Conservation (phyloP, 2,113 vertebrate species). For the Eublepharis macularius region DNA sequence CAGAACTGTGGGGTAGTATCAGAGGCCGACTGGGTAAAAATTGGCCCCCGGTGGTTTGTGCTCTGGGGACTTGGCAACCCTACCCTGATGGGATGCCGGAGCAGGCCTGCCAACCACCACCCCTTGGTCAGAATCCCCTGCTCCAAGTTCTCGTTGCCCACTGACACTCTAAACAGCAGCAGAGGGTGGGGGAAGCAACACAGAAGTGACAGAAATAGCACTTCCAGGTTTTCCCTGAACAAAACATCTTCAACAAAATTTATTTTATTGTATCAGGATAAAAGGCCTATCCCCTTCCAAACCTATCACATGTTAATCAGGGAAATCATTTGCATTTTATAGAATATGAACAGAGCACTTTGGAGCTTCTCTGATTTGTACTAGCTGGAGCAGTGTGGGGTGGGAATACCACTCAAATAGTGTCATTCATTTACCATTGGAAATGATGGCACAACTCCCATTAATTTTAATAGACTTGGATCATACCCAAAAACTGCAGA, state of each 20-base stretch:
- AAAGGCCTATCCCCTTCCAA: neutral
- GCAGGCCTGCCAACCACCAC: too few species aligned
- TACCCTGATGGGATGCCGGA: too few species aligned
- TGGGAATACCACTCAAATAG: neutral
- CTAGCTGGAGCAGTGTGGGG: neutral
- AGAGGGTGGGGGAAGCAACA: too few species aligned
- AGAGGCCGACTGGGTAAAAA: too few species aligned
- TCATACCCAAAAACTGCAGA: neutral
- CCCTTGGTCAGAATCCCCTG: too few species aligned
- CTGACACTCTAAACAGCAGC: too few species aligned
- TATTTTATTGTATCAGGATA: neutral
- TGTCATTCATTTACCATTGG: conserved; percentile 5
- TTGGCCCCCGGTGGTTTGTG: too few species aligned
- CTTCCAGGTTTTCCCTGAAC: too few species aligned
- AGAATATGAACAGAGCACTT: neutral
- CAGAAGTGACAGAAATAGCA: too few species aligned
- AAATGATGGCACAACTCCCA: neutral
- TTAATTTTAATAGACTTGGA: conserved; percentile 1
- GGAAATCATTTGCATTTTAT: neutral
- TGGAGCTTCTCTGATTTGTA: neutral
- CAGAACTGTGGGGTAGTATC: too few species aligned
- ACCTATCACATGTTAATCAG: neutral
- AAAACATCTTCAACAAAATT: neutral
- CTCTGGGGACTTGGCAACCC: too few species aligned
- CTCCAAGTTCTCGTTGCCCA: too few species aligned